phyloP scores from a whole-genome alignment of 2,888 invertebrate species.

The Augochlorella aurata region DNA sequence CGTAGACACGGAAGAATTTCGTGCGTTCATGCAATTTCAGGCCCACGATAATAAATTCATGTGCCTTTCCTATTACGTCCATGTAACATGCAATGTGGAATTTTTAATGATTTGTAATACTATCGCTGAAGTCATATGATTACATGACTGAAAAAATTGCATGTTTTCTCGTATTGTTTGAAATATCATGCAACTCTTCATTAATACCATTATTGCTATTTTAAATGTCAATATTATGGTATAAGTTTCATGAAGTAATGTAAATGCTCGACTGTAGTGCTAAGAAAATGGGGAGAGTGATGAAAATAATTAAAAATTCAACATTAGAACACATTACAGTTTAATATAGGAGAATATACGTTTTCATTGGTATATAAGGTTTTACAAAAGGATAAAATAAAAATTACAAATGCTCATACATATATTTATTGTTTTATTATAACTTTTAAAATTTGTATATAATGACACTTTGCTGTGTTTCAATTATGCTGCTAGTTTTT shows the following conservation, averaged over 20 bases:
- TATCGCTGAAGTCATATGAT: not conserved
- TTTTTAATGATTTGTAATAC: not conserved
- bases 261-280: too few species aligned
- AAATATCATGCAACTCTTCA: too few species aligned
- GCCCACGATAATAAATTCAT: not conserved
- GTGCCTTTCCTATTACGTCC: not conserved
- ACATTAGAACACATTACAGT: not conserved
- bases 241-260: not conserved
- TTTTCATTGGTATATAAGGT: not conserved
- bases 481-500: conserved; percentile 21
- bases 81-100: not conserved
- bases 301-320: not conserved
- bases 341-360: not conserved
- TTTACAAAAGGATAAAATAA: not conserved
- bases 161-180: too few species aligned
- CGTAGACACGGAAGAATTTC: not conserved
- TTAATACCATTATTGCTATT: not conserved
- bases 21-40: not conserved
- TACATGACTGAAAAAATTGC: too few species aligned
- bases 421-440: conserved; percentile 40
- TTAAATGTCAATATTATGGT: too few species aligned
- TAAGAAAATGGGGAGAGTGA: not conserved
- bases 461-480: conserved; percentile 29
- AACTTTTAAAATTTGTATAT: conserved; percentile 45
- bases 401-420: conserved; percentile 15